A percentile compares a stretch with the other conserved stretches of the same genome.
Evolutionary conservation across 2,888 invertebrate species (phyloP).

Genomic region (Pandemis cinnamomeana): DNA sequence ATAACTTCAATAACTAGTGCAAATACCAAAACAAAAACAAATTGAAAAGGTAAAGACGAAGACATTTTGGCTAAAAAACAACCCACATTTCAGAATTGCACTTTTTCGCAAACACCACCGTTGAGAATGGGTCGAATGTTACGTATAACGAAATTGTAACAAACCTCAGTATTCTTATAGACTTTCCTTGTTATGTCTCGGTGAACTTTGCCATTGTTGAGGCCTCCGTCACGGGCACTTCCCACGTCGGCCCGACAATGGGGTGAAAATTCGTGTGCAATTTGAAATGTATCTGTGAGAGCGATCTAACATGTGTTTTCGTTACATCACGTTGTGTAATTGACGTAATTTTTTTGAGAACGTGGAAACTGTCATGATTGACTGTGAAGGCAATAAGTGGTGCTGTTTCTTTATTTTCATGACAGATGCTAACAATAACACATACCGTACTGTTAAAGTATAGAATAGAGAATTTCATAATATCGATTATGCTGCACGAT

Average conservation of each 20-base stretch:
- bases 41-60: slow-evolving; percentile 41
- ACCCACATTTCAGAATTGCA: slow-evolving; percentile 46
- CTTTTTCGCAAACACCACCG: slow-evolving; percentile 54
- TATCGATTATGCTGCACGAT: background rate
- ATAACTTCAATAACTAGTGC: slow-evolving; percentile 62
- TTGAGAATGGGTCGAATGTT: slow-evolving; percentile 63
- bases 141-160: slow-evolving; percentile 70
- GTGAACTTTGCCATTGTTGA: slow-evolving; percentile 83
- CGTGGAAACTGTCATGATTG: slow-evolving; percentile 37
- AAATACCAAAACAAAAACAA: slow-evolving; percentile 51
- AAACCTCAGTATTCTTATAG: slow-evolving; percentile 74
- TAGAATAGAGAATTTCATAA: background rate
- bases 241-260: slow-evolving; percentile 76
- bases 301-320: slow-evolving; percentile 60
- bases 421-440: slow-evolving; percentile 23
- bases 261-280: slow-evolving; percentile 81
- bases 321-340: slow-evolving; percentile 68
- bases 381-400: slow-evolving; percentile 11
- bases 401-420: slow-evolving; percentile 37
- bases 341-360: slow-evolving; percentile 49
- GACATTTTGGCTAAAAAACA: slow-evolving; percentile 47
- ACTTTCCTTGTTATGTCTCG: slow-evolving; percentile 81
- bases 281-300: slow-evolving; percentile 72
- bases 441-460: background rate
- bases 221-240: slow-evolving; percentile 73